Base-by-base conservation (phyloP, 2,113 vertebrate species). In the Ascaphus truei region DNA sequence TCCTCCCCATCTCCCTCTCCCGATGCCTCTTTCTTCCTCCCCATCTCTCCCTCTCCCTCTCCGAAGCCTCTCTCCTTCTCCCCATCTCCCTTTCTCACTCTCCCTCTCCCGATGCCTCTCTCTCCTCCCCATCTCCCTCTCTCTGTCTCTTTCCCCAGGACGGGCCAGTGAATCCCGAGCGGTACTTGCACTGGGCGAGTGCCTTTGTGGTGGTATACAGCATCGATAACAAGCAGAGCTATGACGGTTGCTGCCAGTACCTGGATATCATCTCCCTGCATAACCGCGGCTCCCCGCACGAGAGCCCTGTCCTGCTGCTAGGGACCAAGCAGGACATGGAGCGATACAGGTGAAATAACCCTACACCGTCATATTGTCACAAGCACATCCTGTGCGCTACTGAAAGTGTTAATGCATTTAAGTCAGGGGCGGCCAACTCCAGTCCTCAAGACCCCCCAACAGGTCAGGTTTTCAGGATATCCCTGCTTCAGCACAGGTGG, bases 311-410 rank as follows among this genome's bases (percentile, higher is more conserved):
- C 41, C 81, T 96, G 64, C 83, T 97, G 65, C 77, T 96, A 77
- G 94, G 93, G n/a, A 97, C 93, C 86, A 97, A 97, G 80, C 80
- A 95, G 79, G 94, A 96, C 78, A 94, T 97, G 94, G 92, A 95
- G 68, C 87, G 92, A 85, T 92, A 97, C 85, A 94, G 95, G 95
- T 93, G 78, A 13, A 7, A 26, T 0, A 2, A 0, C 3, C 51
- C 5, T 45, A 9, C 12, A 15, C 11, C 1, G n/a, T n/a, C n/a
- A n/a, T n/a, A n/a, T n/a, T n/a, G n/a, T n/a, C n/a, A n/a, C n/a
- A n/a, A n/a, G n/a, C n/a, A n/a, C n/a, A n/a, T n/a, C n/a, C n/a
- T n/a, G n/a, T n/a, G n/a, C n/a, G n/a, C n/a, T n/a, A n/a, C n/a
- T n/a, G n/a, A n/a, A n/a, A n/a, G n/a, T n/a, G n/a, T n/a, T n/a